Percentiles rank a stretch among this genome's conserved stretches.
Conservation (phyloP, 2,888 invertebrate genomes). For the Limulus polyphemus region DNA sequence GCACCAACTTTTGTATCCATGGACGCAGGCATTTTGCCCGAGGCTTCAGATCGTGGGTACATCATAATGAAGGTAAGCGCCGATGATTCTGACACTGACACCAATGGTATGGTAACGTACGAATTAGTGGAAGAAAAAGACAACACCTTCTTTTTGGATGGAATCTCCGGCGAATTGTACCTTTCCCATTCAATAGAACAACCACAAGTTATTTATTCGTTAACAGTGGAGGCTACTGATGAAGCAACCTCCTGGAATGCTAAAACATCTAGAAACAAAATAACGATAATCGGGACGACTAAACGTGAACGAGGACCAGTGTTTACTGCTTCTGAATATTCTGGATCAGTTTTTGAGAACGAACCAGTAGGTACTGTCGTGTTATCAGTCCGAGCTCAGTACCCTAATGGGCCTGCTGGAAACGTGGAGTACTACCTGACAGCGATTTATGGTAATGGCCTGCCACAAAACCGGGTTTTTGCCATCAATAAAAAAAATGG, state of each 20-base stretch:
- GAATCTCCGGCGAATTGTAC: conserved; percentile 36
- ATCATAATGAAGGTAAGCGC: conserved; percentile 68
- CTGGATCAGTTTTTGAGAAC: conserved; percentile 75
- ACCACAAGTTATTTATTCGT: conserved; percentile 46
- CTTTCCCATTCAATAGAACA: conserved; percentile 34
- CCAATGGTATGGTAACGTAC: conserved; percentile 83
- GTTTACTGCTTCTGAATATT: conserved; percentile 47
- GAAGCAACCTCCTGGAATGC: conserved; percentile 80
- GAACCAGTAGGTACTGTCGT: conserved; percentile 75
- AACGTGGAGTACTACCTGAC: conserved; percentile 78
- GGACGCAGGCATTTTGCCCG: conserved; percentile 72
- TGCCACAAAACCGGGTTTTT: conserved; percentile 73
- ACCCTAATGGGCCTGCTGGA: conserved; percentile 25
- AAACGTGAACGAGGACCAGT: conserved; percentile 36
- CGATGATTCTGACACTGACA: conserved; percentile 74
- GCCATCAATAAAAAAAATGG: conserved; percentile 80
- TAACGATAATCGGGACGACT: conserved; percentile 50
- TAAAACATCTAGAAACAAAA: conserved; percentile 70
- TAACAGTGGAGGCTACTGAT: conserved; percentile 77
- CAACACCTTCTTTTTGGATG: conserved; percentile 32
- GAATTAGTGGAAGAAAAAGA: conserved; percentile 62
- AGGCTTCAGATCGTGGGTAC: conserved; percentile 41
- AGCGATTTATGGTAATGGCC: conserved; percentile 43
- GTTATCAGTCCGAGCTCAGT: conserved; percentile 59
- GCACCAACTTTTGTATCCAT: conserved; percentile 75